These are phyloP conservation scores for Dolichotis patagonum DNA, from an alignment of 2,113 vertebrate species.

Conservation along the genomic window DNA sequence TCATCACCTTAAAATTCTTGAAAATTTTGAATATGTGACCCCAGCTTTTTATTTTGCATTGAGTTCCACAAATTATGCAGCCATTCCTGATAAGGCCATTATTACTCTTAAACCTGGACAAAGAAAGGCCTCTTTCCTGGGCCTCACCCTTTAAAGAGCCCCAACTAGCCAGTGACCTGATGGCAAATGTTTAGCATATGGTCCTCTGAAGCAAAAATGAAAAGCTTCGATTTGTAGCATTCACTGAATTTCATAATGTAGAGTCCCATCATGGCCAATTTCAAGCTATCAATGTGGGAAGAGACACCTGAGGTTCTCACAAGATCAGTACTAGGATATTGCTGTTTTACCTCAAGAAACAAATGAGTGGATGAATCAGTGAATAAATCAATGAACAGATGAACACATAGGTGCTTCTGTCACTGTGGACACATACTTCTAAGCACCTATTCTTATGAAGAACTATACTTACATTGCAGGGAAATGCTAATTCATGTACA, in stretches of 20 bases:
- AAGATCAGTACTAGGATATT: neutral
- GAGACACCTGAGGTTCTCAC: neutral
- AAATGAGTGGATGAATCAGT: neutral
- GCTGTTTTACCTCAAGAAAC: neutral
- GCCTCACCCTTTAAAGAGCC: neutral
- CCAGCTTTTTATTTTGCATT: neutral
- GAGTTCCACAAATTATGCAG: neutral
- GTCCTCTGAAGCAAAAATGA: neutral
- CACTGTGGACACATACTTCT: neutral
- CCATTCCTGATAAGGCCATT: neutral
- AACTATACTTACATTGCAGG: neutral
- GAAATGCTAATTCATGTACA: neutral
- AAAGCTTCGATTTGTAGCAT: neutral
- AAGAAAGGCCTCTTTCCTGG: neutral
- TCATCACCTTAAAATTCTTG: neutral
- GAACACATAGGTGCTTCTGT: neutral
- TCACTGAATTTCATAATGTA: neutral
- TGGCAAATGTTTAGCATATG: neutral
- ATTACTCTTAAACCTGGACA: neutral
- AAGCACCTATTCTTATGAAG: neutral
- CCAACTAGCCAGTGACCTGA: neutral
- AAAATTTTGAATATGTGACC: neutral
- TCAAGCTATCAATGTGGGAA: neutral
- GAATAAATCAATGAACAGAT: neutral
- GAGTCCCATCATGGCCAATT: neutral